Evolutionary conservation across 2,113 vertebrate genomes (phyloP).

Genomic region (Paratilapia polleni): DNA sequence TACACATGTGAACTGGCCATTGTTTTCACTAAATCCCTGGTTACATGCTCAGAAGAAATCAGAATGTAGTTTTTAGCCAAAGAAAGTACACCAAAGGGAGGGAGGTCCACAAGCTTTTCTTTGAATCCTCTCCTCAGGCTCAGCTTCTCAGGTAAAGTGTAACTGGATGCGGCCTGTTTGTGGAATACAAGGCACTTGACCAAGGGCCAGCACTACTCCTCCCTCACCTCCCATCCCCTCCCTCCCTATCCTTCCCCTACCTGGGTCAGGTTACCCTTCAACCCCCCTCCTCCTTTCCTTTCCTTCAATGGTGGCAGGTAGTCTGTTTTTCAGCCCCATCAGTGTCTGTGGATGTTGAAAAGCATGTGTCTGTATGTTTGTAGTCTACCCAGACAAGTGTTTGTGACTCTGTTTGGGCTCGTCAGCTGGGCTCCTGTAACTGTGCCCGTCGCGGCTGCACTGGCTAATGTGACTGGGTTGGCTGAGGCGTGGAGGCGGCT

Average conservation of each 20-base stretch:
- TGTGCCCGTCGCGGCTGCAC: conserved; percentile 20
- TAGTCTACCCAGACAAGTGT: conserved; percentile 55
- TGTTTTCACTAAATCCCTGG: conserved; percentile 24
- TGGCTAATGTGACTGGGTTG: conserved; percentile 83
- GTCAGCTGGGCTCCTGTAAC: conserved; percentile 68
- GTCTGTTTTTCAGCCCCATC: conserved; percentile 39
- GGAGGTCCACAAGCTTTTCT: conserved; percentile 73
- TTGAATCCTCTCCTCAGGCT: conserved; percentile 79
- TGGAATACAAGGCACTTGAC: conserved; percentile 93
- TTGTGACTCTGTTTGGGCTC: conserved; percentile 50
- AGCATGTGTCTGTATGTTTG: conserved; percentile 51
- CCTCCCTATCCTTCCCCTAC: conserved; percentile 59
- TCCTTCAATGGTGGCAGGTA: conserved; percentile 51
- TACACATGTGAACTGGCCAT: conserved; percentile 11
- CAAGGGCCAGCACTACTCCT: conserved; percentile 90
- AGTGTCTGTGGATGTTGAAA: conserved; percentile 47
- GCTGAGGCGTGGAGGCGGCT: conserved; percentile 82
- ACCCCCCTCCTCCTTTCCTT: conserved; percentile 20
- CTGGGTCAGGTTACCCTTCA: conserved; percentile 70
- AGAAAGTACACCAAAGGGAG: conserved; percentile 68
- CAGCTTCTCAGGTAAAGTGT: conserved; percentile 84
- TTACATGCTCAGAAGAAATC: conserved; percentile 18
- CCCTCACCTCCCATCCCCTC: conserved; percentile 80
- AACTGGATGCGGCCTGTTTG: conserved; percentile 86
- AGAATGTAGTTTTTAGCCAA: conserved; percentile 39